Percentiles rank a stretch among this genome's conserved stretches.
Evolutionary conservation across 1,140 invertebrate genomes (phyloP).

Genomic region (Euura lappo): DNA sequence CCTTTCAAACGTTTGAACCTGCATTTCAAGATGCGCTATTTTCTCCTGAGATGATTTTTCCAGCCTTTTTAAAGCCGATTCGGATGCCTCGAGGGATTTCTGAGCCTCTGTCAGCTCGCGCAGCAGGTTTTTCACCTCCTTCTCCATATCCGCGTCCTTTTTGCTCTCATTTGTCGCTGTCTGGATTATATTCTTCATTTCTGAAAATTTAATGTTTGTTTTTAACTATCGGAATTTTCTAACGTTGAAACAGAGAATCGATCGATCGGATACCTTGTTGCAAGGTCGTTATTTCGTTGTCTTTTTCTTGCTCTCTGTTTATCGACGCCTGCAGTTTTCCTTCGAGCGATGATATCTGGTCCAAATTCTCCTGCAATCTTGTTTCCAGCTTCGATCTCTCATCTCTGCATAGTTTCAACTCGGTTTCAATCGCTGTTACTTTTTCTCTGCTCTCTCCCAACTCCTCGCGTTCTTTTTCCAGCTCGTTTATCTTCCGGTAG

Average conservation of each 20-base stretch:
- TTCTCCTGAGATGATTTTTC: slow-evolving; percentile 22
- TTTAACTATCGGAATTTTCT: background rate
- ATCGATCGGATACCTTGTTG: slow-evolving; percentile 22
- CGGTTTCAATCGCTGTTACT: background rate
- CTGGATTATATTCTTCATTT: slow-evolving; percentile 40
- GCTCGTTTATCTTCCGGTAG: slow-evolving; percentile 10
- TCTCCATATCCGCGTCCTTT: slow-evolving; percentile 35
- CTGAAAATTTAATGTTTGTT: slow-evolving; percentile 19
- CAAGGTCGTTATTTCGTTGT: slow-evolving; percentile 25
- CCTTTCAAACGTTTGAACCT: slow-evolving; percentile 11
- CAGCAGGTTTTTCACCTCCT: slow-evolving; percentile 36
- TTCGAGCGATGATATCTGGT: slow-evolving; percentile 15
- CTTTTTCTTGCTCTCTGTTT: slow-evolving; percentile 22
- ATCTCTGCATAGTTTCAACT: background rate
- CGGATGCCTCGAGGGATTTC: slow-evolving; percentile 23
- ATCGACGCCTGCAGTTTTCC: slow-evolving; percentile 13
- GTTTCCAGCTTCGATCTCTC: background rate
- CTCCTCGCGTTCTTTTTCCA: slow-evolving; percentile 16
- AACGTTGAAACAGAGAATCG: background rate
- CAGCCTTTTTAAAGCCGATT: slow-evolving; percentile 30
- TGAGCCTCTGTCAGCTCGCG: slow-evolving; percentile 30
- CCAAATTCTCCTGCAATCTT: background rate
- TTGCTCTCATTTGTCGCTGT: slow-evolving; percentile 17
- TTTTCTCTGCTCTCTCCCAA: slow-evolving; percentile 1
- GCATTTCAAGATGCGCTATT: slow-evolving; percentile 9